Percentiles rank a stretch among this genome's conserved stretches.
Evolutionary conservation across 2,797 vertebrate species (phyloP).

Genomic region (Trichosurus vulpecula): DNA sequence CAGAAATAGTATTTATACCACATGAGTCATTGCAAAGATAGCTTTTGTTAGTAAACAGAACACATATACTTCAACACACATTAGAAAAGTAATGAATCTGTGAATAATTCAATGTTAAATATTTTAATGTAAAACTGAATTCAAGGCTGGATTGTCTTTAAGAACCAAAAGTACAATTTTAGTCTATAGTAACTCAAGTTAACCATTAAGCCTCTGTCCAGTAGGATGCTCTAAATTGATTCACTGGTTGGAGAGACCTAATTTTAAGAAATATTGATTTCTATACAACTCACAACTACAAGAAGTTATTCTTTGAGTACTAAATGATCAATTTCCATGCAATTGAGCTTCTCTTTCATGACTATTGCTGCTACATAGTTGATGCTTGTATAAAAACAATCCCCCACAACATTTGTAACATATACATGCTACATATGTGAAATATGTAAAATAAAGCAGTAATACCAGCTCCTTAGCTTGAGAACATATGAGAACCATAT

Average conservation of each 20-base stretch:
- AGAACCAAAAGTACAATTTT: conserved; percentile 78
- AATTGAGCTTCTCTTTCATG: conserved; percentile 43
- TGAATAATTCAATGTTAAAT: conserved; percentile 53
- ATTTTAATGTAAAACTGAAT: conserved; percentile 56
- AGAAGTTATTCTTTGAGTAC: conserved; percentile 33
- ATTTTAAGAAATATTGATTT: conserved; percentile 69
- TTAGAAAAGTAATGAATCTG: conserved; percentile 76
- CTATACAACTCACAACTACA: conserved; percentile 64
- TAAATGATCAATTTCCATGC: background rate
- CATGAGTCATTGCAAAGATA: conserved; percentile 67
- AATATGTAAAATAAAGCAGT: conserved; percentile 74
- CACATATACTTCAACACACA: conserved; percentile 66
- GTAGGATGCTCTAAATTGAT: conserved; percentile 73
- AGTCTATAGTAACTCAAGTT: conserved; percentile 57
- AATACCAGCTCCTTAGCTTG: conserved; percentile 62
- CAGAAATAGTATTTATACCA: conserved; percentile 73
- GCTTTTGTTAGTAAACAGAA: conserved; percentile 70
- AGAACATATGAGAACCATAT: conserved; percentile 47
- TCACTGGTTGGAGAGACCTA: conserved; percentile 37
- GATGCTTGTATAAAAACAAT: conserved; percentile 74
- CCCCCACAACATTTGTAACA: background rate
- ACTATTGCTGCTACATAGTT: conserved; percentile 69
- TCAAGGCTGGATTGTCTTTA: conserved; percentile 79
- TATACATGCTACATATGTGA: conserved; percentile 76
- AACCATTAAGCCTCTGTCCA: conserved; percentile 62